A percentile compares a stretch with the other conserved stretches of the same genome.
Conservation (phyloP, 2,113 vertebrate genomes). For the Ceyx margarethae region DNA sequence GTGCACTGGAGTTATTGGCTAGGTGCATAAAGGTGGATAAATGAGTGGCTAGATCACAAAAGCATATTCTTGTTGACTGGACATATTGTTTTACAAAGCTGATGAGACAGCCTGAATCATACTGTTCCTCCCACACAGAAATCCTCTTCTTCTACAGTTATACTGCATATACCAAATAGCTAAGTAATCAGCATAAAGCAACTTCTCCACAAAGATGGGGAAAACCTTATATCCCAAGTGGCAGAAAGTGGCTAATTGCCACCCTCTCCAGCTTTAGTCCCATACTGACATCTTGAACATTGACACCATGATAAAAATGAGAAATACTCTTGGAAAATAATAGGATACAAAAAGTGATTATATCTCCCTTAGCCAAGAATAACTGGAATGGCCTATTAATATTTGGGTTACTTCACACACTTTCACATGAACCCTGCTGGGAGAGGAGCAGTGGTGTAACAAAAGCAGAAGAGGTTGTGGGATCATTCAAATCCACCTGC, state of each 20-base stretch:
- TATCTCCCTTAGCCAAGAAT: background rate
- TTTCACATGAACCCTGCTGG: background rate
- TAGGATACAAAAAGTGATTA: background rate
- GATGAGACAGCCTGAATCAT: constrained; percentile 60
- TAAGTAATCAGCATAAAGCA: constrained; percentile 12
- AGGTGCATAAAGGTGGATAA: background rate
- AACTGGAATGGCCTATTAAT: background rate
- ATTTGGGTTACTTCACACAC: background rate
- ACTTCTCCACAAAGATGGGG: background rate
- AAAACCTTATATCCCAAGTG: background rate
- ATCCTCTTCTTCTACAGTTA: constrained; percentile 57
- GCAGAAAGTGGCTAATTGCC: background rate
- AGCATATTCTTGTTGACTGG: background rate
- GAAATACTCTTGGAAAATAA: background rate
- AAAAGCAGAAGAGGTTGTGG: background rate
- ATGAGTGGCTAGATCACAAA: background rate
- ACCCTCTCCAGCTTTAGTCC: background rate
- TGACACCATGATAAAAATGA: background rate
- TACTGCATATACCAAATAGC: constrained; percentile 16
- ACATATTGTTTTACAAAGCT: constrained; percentile 44
- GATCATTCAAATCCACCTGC: background rate
- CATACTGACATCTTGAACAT: background rate
- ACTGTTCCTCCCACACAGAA: constrained; percentile 62
- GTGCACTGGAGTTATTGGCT: background rate
- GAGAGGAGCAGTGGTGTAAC: background rate